Evolutionary conservation across 2,797 vertebrate genomes (phyloP), one percentile per base, ranked within the genome.

Genomic region (Etheostoma perlongum): DNA sequence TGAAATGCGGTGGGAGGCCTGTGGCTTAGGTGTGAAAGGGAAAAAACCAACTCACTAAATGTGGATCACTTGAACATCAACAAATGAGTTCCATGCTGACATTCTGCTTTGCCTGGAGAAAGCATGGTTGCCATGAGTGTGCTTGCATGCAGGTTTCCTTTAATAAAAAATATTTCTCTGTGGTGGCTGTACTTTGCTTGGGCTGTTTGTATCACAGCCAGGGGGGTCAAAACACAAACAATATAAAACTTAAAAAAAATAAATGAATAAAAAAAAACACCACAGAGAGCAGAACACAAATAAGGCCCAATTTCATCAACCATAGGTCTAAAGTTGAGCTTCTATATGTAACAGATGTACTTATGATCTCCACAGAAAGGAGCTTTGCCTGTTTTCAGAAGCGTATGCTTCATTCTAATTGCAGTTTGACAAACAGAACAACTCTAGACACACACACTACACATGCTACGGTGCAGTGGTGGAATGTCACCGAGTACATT

Each of bases 31-130:
- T 40, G 70, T 47, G 59, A 78, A 77, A 44, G 59, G 54, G 77
- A 76, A 79, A 65, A 49, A 83, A 84, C 60, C 33, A 18, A 46
- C 66, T 74, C 66, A 72, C 86, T 87, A 82, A 88, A 89, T 74
- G 72, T 63, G 81, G 82, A 84, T 78, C 75, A 58, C 49, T 42
- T 1, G 66, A 74, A 74, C 58, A 65, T 70, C 65, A 84, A 84
- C 73, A 21, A 73, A 79, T 52, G 25, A 76, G 61, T 47, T 85
- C 68, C 84, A 79, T 67, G 61, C 72, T 49, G 5, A 70, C 81
- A 46, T 75, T 75, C 58, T n/a, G 74, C 60, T 67, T 57, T 19
- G 4, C 63, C 62, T 42, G 42, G 52, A 73, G 71, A 23, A 65
- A 68, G 48, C 61, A 54, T 70, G 79, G 79, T 11, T 40, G 5